Percentiles rank a stretch among this genome's conserved stretches.
These are phyloP conservation scores for Microctonus brassicae DNA, from an alignment of 2,888 invertebrate genomes.

Conservation along the genomic window DNA sequence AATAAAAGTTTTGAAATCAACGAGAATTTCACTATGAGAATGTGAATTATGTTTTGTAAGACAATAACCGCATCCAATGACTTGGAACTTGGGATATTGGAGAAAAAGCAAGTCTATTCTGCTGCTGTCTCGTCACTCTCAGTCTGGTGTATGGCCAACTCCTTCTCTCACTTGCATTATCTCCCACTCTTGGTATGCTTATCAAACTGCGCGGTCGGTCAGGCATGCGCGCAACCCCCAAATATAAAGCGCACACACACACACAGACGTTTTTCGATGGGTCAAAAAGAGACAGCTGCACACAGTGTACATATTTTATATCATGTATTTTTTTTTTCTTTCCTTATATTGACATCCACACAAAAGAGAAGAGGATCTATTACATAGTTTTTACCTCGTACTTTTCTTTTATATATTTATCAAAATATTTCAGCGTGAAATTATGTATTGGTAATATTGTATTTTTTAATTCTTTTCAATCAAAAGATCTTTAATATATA, in stretches of 20 bases:
- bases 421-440: background rate
- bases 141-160: conserved; percentile 44
- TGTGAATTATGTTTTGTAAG: background rate
- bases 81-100: background rate
- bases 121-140: conserved; percentile 55
- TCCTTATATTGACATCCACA: background rate
- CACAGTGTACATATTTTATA: no score
- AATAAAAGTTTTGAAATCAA: background rate
- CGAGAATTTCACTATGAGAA: background rate
- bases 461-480: no score
- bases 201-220: conserved; percentile 14
- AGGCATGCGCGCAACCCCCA: conserved; percentile 31
- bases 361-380: background rate
- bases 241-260: background rate
- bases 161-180: conserved; percentile 48
- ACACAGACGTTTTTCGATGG: background rate
- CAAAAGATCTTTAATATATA: no score
- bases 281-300: background rate
- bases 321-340: no score
- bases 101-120: conserved; percentile 27
- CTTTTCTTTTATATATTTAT: no score
- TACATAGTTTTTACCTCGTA: no score
- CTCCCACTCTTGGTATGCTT: conserved; percentile 43
- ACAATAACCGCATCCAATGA: background rate
- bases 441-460: no score